Conservation (phyloP, 2,888 invertebrate species). For the Aporophyla nigra region DNA sequence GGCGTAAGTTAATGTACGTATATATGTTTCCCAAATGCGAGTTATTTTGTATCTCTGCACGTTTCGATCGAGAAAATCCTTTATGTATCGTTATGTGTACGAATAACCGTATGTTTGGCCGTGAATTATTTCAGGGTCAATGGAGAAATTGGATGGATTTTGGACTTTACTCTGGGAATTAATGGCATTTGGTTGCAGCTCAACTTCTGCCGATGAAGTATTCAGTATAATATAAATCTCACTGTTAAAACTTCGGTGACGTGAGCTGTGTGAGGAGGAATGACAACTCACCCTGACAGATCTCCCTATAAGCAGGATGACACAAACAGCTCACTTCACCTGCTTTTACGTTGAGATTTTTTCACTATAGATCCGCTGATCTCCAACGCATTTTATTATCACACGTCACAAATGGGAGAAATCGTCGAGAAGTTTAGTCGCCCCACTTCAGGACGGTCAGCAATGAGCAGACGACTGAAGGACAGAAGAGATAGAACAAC, state of each 20-base stretch:
- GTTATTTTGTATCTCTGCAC: conserved; percentile 25
- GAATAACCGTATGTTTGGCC: conserved; percentile 18
- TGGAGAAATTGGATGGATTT: conserved; percentile 7
- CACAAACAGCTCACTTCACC: too few species aligned
- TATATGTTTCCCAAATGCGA: conserved; percentile 22
- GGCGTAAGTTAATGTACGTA: too few species aligned
- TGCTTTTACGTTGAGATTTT: background rate
- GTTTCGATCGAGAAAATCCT: conserved; percentile 6
- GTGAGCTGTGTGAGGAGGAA: too few species aligned
- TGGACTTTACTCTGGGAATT: background rate
- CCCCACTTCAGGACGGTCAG: too few species aligned
- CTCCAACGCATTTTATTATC: background rate
- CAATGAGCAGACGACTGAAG: too few species aligned
- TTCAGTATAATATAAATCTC: background rate
- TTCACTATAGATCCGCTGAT: background rate
- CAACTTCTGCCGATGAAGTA: background rate
- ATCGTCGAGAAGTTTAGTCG: background rate
- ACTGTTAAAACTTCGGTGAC: too few species aligned
- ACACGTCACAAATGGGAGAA: background rate
- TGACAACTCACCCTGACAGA: too few species aligned
- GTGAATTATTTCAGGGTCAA: conserved; percentile 32
- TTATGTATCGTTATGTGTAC: conserved; percentile 1
- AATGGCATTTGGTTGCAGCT: too few species aligned
- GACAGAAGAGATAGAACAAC: too few species aligned
- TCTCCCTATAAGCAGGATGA: too few species aligned